Percentiles rank a stretch among this genome's conserved stretches.
These are phyloP conservation scores for Germaria angustata DNA, from an alignment of 2,888 invertebrate genomes.

Conservation along the genomic window DNA sequence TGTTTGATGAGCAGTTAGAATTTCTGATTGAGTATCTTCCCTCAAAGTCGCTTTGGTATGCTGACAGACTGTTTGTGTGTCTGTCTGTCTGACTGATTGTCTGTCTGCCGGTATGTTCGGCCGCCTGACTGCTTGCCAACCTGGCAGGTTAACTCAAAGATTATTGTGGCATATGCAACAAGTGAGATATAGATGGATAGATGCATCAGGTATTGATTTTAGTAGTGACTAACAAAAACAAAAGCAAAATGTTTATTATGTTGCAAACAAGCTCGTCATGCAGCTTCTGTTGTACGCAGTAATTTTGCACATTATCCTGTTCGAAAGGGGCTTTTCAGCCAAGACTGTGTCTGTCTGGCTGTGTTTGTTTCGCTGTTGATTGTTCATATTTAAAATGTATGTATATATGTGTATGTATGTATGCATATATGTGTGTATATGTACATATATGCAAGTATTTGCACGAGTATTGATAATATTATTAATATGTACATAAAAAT, in stretches of 20 bases:
- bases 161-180: conserved; percentile 39
- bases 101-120: neutral
- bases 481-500: conserved; percentile 54
- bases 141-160: conserved; percentile 30
- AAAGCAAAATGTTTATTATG: conserved; percentile 40
- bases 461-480: conserved; percentile 45
- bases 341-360: neutral
- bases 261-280: conserved; percentile 71
- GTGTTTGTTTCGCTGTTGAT: neutral
- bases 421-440: neutral
- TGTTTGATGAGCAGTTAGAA: conserved; percentile 71
- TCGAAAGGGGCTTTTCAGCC: conserved; percentile 10
- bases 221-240: neutral
- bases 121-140: conserved; percentile 5
- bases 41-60: neutral
- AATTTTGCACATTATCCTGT: conserved; percentile 76
- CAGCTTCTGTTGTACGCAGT: conserved; percentile 81
- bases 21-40: conserved; percentile 8
- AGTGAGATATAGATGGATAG: conserved; percentile 7
- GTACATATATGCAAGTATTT: conserved; percentile 6
- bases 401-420: too few species aligned
- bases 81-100: conserved; percentile 4
- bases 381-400: too few species aligned
- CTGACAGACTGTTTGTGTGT: neutral
- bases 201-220: conserved; percentile 22